Base-by-base conservation (phyloP, 2,888 invertebrate species). In the Andrena fulva region DNA sequence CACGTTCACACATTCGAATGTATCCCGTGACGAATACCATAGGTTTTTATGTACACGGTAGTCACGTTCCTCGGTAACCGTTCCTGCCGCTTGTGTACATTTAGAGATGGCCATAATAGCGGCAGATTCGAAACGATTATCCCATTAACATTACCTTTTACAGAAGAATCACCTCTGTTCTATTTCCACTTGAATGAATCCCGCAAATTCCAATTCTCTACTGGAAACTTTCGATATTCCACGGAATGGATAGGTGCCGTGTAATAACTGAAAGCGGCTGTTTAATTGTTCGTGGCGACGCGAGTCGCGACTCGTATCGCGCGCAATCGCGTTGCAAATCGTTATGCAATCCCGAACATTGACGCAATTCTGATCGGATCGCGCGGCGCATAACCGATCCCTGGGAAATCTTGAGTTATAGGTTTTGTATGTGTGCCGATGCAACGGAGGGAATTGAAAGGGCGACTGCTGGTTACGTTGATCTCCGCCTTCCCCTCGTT, bases 321-420 rank as follows among this genome's bases (percentile, higher is more conserved):
- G 62, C 60, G 79, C 59, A 72, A 63, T 62, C 31, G 72, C 60
- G 72, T 86, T 82, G 82, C 82, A 60, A 68, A 75, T 82, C 71
- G 85, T 90, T 91, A 91, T 90, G 91, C 90, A 91, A 90, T 68
- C 56, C 79, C 83, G 84, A 87, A 87, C 85, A 89, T 89, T 91
- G 89, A 90, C 89, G 90, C 90, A 90, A 91, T 88, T 89, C 89
- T 86, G 89, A 90, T 90, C 87, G 76, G 86, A 91, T 91, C 90
- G 86, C 24, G 59, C 85, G 69, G 74, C 82, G 77, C 87, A 31
- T 84, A 84, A 87, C 85, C 89, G 86, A 89, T 82, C 85, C 87
- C 82, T 90, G 89, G 86, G 88, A 91, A 91, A 89, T 89, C 88
- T 86, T 85, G 82, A 87, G 83, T 87, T 85, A 84, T 76, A 87